phyloP scores from a whole-genome alignment of 2,797 vertebrate genomes.

The Acestrorhynchus altus region DNA sequence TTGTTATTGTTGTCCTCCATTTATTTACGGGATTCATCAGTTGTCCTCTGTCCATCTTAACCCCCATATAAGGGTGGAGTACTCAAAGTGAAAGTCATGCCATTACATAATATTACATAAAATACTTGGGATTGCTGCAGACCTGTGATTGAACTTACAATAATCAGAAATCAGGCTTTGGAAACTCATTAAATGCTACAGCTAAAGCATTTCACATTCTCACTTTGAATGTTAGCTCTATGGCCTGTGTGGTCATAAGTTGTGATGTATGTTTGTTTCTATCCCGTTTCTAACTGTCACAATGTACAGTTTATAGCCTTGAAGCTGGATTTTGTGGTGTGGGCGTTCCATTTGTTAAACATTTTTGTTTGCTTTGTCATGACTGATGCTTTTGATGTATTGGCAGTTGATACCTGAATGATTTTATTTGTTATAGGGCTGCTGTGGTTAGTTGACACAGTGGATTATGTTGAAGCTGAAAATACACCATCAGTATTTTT shows the following conservation, averaged over 20 bases:
- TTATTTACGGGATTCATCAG: background rate
- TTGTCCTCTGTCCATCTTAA: background rate
- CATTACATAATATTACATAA: background rate
- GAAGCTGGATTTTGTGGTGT: constrained; percentile 7
- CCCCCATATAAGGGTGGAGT: background rate
- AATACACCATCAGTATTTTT: too few relatives aligned
- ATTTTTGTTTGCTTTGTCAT: constrained; percentile 27
- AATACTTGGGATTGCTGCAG: background rate
- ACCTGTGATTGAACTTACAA: background rate
- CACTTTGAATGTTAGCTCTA: background rate
- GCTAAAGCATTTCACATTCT: background rate
- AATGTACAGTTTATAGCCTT: constrained; percentile 9
- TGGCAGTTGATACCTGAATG: background rate
- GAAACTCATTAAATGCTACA: background rate
- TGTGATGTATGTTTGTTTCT: too few relatives aligned
- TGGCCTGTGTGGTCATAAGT: too few relatives aligned
- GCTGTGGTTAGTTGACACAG: too few relatives aligned
- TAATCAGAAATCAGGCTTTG: background rate
- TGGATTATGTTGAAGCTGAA: too few relatives aligned
- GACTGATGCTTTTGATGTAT: background rate
- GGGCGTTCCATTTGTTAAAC: background rate
- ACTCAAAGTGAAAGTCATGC: background rate
- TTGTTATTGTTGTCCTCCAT: constrained; percentile 2
- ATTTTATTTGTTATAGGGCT: constrained; percentile 1
- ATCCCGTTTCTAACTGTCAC: background rate